Percentiles rank a stretch among this genome's conserved stretches.
These are phyloP conservation scores for Trissolcus basalis DNA, from an alignment of 1,140 invertebrate species.

Conservation along the genomic window DNA sequence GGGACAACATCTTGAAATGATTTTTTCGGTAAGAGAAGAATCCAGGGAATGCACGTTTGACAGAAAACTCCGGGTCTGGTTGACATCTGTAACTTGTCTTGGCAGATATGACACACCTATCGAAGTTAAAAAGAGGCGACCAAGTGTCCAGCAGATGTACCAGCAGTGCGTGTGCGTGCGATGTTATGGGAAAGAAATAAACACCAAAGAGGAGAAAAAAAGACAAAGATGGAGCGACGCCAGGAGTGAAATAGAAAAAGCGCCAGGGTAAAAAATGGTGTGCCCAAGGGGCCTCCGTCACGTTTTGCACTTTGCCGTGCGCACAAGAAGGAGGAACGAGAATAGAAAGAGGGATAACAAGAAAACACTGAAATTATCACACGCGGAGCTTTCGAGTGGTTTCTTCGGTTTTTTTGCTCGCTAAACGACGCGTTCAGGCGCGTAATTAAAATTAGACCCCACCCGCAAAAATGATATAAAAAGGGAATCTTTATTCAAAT, in stretches of 20 bases:
- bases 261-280: background rate
- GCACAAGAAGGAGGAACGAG: constrained; percentile 46
- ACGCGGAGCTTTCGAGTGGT: constrained; percentile 54
- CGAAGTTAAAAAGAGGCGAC: constrained; percentile 43
- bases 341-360: constrained; percentile 50
- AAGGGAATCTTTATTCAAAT: too few species aligned
- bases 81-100: constrained; percentile 43
- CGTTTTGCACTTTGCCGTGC: constrained; percentile 48
- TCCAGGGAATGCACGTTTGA: constrained; percentile 9
- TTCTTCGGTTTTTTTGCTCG: constrained; percentile 48
- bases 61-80: constrained; percentile 17
- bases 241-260: background rate
- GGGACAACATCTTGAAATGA: constrained; percentile 3
- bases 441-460: constrained; percentile 45
- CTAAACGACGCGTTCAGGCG: constrained; percentile 43
- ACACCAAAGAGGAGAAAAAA: background rate
- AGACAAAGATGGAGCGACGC: background rate
- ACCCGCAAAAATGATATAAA: constrained; percentile 13
- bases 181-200: constrained; percentile 61
- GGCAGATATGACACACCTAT: constrained; percentile 43
- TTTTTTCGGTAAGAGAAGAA: background rate
- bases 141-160: constrained; percentile 67
- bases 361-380: constrained; percentile 66
- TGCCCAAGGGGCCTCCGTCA: constrained; percentile 34
- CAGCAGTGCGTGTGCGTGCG: constrained; percentile 38